Conservation (phyloP, 2,113 vertebrate genomes). For the Lepus europaeus region DNA sequence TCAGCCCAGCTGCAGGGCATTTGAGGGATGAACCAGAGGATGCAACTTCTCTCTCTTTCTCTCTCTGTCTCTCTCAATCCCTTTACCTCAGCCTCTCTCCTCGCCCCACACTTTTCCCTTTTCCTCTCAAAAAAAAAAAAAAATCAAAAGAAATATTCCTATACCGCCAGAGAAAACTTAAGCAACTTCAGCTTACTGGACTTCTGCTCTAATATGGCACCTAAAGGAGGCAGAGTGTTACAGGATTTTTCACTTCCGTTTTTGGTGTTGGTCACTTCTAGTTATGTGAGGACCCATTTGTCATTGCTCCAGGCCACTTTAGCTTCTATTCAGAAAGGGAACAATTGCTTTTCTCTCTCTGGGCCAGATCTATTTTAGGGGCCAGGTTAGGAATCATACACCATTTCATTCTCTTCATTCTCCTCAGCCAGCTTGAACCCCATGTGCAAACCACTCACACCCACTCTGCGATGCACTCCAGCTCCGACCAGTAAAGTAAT, state of each 20-base stretch:
- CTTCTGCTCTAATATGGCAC: too few relatives aligned
- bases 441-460: not conserved
- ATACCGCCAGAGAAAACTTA: not conserved
- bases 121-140: too few relatives aligned
- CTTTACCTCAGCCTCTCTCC: too few relatives aligned
- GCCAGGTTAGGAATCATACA: not conserved
- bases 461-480: not conserved
- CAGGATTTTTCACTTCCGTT: not conserved
- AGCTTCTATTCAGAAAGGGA: not conserved
- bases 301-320: not conserved
- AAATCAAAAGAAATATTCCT: not conserved
- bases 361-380: not conserved
- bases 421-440: not conserved
- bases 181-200: not conserved
- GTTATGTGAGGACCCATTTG: not conserved
- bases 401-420: not conserved
- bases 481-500: rapidly evolving
- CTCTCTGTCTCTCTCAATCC: too few relatives aligned
- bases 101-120: too few relatives aligned
- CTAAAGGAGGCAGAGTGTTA: not conserved
- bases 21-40: too few relatives aligned
- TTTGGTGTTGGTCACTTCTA: rapidly evolving
- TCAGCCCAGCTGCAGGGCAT: too few relatives aligned
- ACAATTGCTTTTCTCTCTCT: not conserved
- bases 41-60: too few relatives aligned